Conservation (phyloP, 2,888 invertebrate genomes). For the Ceramica pisi region DNA sequence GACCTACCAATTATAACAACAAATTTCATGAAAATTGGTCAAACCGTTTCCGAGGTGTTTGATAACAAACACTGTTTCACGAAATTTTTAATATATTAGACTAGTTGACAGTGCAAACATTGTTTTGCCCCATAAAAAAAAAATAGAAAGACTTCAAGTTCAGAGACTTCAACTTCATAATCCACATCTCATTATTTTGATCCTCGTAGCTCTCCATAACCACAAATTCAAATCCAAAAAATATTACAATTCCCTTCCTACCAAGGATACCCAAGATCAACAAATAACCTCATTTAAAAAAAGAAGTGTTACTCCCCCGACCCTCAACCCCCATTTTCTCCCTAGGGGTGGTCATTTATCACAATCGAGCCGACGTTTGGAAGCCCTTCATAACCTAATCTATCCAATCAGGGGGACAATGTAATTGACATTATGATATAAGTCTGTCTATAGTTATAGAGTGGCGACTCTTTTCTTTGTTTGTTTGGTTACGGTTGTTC, state of each 20-base stretch:
- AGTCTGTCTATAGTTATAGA: conserved; percentile 30
- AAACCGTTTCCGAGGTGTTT: too few species aligned
- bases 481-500: background rate
- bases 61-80: too few species aligned
- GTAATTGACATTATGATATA: conserved; percentile 67
- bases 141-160: too few species aligned
- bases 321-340: conserved; percentile 6
- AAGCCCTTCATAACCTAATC: conserved; percentile 72
- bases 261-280: conserved; percentile 11
- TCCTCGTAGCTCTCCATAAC: background rate
- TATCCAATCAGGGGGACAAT: conserved; percentile 65
- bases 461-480: conserved; percentile 3
- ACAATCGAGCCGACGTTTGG: conserved; percentile 67
- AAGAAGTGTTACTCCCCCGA: conserved; percentile 39
- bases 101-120: too few species aligned
- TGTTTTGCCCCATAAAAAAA: too few species aligned
- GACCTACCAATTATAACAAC: too few species aligned
- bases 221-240: conserved; percentile 21
- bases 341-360: conserved; percentile 68
- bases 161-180: background rate
- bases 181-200: background rate
- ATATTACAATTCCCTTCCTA: conserved; percentile 21
- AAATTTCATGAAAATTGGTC: too few species aligned
- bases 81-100: too few species aligned
- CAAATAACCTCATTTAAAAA: conserved; percentile 55